phyloP scores from a whole-genome alignment of 2,888 invertebrate genomes.

The Trichogramma evanescens region DNA sequence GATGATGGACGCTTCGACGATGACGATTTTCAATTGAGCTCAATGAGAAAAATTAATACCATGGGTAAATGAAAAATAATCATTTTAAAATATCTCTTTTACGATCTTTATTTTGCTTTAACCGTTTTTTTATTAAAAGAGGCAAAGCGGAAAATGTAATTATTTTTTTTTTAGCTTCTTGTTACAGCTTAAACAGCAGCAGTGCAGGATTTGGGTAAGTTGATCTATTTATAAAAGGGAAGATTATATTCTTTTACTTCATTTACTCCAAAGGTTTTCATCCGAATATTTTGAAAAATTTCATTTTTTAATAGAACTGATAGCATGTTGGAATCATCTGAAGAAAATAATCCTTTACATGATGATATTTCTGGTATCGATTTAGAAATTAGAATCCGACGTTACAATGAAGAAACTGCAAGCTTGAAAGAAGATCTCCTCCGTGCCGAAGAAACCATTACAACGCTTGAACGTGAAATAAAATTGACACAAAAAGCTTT shows the following conservation, averaged over 20 bases:
- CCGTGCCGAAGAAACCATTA: slow-evolving; percentile 25
- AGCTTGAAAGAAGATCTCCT: slow-evolving; percentile 27
- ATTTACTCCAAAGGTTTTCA: slow-evolving; percentile 3
- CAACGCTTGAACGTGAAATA: slow-evolving; percentile 1
- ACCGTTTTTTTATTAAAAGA: background rate
- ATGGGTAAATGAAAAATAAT: slow-evolving; percentile 3
- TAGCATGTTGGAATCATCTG: slow-evolving; percentile 17
- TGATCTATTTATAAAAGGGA: background rate
- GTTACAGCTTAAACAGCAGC: slow-evolving; percentile 20
- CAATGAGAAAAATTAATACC: slow-evolving; percentile 12
- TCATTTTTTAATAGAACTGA: slow-evolving; percentile 13
- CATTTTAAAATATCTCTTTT: background rate
- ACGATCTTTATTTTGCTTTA: background rate
- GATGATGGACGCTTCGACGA: slow-evolving; percentile 7
- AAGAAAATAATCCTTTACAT: slow-evolving; percentile 11
- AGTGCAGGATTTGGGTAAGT: slow-evolving; percentile 20
- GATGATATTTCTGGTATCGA: slow-evolving; percentile 20
- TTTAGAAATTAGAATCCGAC: slow-evolving; percentile 26
- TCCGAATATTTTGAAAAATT: background rate
- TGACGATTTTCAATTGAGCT: slow-evolving; percentile 4
- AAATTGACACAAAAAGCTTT: slow-evolving; percentile 7
- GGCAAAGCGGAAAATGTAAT: background rate
- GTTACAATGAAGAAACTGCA: slow-evolving; percentile 28
- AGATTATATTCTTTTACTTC: background rate
- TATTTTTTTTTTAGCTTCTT: slow-evolving; percentile 10